Evolutionary conservation across 2,113 vertebrate species (phyloP).

Genomic region (Asarcornis scutulata): DNA sequence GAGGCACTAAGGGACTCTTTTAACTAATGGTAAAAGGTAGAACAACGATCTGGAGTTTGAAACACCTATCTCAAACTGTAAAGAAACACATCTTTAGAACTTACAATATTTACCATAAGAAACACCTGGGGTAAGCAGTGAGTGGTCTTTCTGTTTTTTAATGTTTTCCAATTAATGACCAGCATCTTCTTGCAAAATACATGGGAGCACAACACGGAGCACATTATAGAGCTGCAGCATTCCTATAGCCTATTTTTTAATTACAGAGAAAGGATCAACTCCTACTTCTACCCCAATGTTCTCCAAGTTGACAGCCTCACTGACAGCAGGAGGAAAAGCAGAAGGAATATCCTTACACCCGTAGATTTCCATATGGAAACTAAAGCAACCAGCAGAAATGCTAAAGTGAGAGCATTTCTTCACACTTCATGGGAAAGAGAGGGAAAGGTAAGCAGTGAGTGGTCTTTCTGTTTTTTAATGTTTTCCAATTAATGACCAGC

Average conservation of each 20-base stretch:
- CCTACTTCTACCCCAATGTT: not conserved
- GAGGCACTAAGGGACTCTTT: not conserved
- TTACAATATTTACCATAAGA: not conserved
- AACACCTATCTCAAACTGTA: not conserved
- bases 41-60: not conserved
- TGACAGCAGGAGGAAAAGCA: fast-evolving
- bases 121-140: not conserved
- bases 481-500: not conserved
- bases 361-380: not conserved
- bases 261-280: not conserved
- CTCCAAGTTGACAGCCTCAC: not conserved
- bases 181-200: not conserved
- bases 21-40: not conserved
- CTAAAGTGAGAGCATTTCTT: not conserved
- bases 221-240: not conserved
- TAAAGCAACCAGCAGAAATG: not conserved
- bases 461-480: not conserved
- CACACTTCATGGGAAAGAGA: not conserved
- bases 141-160: not conserved
- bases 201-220: fast-evolving
- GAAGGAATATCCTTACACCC: not conserved
- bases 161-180: not conserved
- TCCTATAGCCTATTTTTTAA: not conserved
- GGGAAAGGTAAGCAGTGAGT: not conserved
- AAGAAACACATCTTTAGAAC: not conserved